phyloP scores from a whole-genome alignment of 1,140 invertebrate species.

The Lucilia cuprina region DNA sequence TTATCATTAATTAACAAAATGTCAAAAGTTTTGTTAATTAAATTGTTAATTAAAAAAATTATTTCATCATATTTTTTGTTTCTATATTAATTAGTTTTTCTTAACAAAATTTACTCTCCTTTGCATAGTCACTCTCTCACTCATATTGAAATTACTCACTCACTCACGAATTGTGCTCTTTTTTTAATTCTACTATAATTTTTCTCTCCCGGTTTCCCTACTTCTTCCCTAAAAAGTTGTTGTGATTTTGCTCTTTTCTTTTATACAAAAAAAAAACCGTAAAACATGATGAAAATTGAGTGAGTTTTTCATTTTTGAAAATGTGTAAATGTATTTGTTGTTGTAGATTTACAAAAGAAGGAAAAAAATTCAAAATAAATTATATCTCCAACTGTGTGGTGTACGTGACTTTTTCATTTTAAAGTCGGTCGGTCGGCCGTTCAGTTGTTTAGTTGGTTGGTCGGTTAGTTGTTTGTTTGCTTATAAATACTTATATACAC shows the following conservation, averaged over 20 bases:
- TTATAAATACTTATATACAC: too few species aligned
- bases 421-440: constrained; percentile 2
- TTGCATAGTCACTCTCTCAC: background rate
- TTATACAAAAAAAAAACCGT: background rate
- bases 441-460: constrained; percentile 8
- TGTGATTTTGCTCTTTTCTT: background rate
- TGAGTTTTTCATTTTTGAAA: background rate
- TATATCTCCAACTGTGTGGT: constrained; percentile 30
- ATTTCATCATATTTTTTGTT: too few species aligned
- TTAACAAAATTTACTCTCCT: too few species aligned
- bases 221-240: background rate
- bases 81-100: too few species aligned
- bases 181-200: background rate
- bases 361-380: background rate
- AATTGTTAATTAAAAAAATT: background rate
- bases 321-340: background rate
- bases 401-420: constrained; percentile 32
- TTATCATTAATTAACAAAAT: background rate
- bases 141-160: too few species aligned
- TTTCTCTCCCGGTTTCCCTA: background rate
- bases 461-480: background rate
- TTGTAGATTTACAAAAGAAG: background rate
- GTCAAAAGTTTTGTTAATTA: too few species aligned
- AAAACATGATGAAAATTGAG: background rate
- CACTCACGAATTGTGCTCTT: background rate